Base-by-base conservation (phyloP, 2,888 invertebrate species). In the Diadromus collaris region DNA sequence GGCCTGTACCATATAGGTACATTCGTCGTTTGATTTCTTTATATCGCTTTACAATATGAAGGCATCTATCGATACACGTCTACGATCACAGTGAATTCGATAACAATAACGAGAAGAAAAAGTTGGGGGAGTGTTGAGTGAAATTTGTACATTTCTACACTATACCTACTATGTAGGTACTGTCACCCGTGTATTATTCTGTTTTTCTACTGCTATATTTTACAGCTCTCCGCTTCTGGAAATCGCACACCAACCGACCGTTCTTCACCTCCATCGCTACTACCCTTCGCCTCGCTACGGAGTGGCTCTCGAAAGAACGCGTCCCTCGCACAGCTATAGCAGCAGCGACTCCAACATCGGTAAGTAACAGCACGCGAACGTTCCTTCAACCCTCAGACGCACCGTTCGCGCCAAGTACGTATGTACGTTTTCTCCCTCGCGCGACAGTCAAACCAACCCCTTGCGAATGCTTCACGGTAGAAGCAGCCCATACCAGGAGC, bases 251-350 rank as follows among this genome's bases (percentile, higher is more conserved):
- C 51, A 54, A 54, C 38, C 67, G 24, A 73, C 19, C 60, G 61
- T 73, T 76, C 76, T 76, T 65, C 73, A 70, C 72, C 79, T 73
- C 61, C 60, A 58, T 56, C 41, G 54, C 54, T 41, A 38, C 29
- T 29, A 69, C 69, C 69, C 79, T 51, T 38, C 58, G 69, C 60
- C 67, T 44, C 51, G n/a, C 44, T 34, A 60, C 74, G 67, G 68
- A 79, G 76, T 79, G 72, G 72, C 72, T 68, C 79, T 79, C 73
- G 76, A 74, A 79, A 79, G 73, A 69, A 79, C 64, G 56, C 72
- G 64, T 44, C 64, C 64, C 56, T 56, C 44, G 72, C 32, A 44
- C 63, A 21, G 41, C 38, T 21, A 34, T 34, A 61, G 38, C 61
- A 60, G 38, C 24, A 21, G n/a, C 27, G 27, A 27, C 54, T 56